phyloP scores from a whole-genome alignment of 2,113 vertebrate genomes.

The Salvelinus namaycush region DNA sequence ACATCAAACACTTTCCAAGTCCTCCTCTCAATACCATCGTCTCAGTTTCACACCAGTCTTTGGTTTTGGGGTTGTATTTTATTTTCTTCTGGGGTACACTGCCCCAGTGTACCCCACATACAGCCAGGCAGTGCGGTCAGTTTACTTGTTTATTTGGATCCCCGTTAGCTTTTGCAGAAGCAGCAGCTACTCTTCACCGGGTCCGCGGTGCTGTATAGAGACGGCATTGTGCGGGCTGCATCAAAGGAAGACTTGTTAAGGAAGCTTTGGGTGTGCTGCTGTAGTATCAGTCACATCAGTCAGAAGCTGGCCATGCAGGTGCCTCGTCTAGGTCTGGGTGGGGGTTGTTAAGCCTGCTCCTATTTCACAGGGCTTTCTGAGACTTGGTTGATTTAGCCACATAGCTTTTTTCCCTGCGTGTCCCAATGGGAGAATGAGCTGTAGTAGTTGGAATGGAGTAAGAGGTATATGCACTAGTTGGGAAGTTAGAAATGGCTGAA shows the following conservation, averaged over 20 bases:
- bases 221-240: conserved; percentile 67
- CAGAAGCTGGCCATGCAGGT: conserved; percentile 61
- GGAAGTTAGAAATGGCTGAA: neutral
- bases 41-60: conserved; percentile 10
- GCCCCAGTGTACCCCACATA: conserved; percentile 20
- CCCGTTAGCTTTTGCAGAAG: no score
- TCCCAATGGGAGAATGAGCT: neutral
- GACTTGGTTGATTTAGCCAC: neutral
- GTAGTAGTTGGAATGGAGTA: neutral
- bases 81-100: neutral
- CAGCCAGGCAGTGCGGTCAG: conserved; percentile 6
- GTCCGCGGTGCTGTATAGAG: conserved; percentile 58
- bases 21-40: conserved; percentile 3
- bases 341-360: conserved; percentile 46
- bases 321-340: conserved; percentile 32
- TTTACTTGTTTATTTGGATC: no score
- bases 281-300: conserved; percentile 70
- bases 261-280: conserved; percentile 61
- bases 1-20: neutral
- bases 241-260: conserved; percentile 74
- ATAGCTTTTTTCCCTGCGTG: neutral
- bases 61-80: conserved; percentile 14
- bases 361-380: conserved; percentile 55
- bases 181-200: no score
- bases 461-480: neutral